A percentile compares a stretch with the other conserved stretches of the same genome.
phyloP scores from a whole-genome alignment of 2,888 invertebrate species.

The Anoplius nigerrimus region DNA sequence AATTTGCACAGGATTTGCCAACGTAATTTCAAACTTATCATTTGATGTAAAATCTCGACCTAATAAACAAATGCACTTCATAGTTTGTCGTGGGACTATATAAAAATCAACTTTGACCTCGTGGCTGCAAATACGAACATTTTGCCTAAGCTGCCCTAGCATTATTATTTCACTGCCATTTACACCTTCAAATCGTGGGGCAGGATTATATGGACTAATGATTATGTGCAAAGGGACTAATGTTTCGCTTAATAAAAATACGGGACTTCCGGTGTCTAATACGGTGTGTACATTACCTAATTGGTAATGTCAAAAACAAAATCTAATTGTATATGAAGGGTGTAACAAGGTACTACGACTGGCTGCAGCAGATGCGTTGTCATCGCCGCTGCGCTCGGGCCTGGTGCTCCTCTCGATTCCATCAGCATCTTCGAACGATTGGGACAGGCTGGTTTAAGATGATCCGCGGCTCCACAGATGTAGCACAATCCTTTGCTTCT shows the following conservation, averaged over 20 bases:
- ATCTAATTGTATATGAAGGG: neutral
- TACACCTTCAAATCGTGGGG: conserved; percentile 4
- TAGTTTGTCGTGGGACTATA: neutral
- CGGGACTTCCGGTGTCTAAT: conserved; percentile 11
- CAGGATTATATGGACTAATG: neutral
- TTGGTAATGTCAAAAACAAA: neutral
- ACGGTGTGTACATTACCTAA: conserved; percentile 1
- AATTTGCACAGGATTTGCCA: conserved; percentile 5
- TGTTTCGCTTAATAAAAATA: conserved; percentile 5
- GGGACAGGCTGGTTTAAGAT: conserved; percentile 1
- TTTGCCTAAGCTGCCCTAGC: conserved; percentile 5
- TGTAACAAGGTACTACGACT: neutral
- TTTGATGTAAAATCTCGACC: conserved; percentile 9
- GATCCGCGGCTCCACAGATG: conserved; percentile 3
- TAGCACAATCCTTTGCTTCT: conserved; percentile 11
- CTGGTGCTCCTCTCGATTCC: neutral
- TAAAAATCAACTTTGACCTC: conserved; percentile 10
- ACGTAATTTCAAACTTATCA: conserved; percentile 2
- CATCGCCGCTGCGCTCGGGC: neutral
- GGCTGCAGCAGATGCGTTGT: conserved; percentile 7
- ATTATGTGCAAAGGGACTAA: neutral
- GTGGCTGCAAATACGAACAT: neutral
- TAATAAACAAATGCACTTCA: conserved; percentile 15
- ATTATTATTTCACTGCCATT: conserved; percentile 11
- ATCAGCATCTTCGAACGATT: no score